Evolutionary conservation across 2,113 vertebrate species (phyloP), one percentile per base, ranked within the genome.

Genomic region (Poeciliopsis prolifica): DNA sequence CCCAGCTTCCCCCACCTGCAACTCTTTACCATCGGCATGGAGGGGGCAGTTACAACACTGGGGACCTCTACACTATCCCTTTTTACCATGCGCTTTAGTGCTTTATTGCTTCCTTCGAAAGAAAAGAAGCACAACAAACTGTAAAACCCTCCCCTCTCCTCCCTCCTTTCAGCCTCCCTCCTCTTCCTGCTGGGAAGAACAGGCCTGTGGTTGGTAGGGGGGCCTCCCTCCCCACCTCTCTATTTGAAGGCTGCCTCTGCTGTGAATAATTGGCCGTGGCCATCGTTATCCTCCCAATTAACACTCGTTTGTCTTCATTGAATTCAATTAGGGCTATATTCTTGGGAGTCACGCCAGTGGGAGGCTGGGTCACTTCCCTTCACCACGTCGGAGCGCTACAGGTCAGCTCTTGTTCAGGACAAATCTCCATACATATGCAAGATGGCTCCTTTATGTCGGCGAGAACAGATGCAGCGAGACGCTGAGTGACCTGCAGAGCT

Each of bases 311-410:
- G 92, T 94, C 89, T 89, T 81, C 84, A 24, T 73, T 87, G 88
- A 92, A 93, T 94, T 93, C 88, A 93, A 94, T 94, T 94, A 94
- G 89, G 78, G 86, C 51, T 82, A 86, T 86, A 92, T 92, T 91
- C 82, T 89, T 84, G 87, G 87, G 84, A 72, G 82, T 69, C 9
- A 33, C 62, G 76, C 31, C 60, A 48, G 81, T 63, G 82, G 86
- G 86, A 65, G 77, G 85, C 61, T 22, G 70, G 86, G 82, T 85
- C 80, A 72, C 73, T 42, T 84, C 84, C 78, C 70, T 51, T 24
- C 61, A 72, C 70, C 85, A 82, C 86, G 79, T 88, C 79, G 75
- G 74, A 82, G 70, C 76, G 17, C 65, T 40, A 75, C 40, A 61
- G 87, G 86, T 79, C 77, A 78, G 58, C 68, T 33, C 72, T 73